A percentile compares a stretch with the other conserved stretches of the same genome.
Conservation (phyloP, 2,888 invertebrate species). For the Cinara cedri region DNA sequence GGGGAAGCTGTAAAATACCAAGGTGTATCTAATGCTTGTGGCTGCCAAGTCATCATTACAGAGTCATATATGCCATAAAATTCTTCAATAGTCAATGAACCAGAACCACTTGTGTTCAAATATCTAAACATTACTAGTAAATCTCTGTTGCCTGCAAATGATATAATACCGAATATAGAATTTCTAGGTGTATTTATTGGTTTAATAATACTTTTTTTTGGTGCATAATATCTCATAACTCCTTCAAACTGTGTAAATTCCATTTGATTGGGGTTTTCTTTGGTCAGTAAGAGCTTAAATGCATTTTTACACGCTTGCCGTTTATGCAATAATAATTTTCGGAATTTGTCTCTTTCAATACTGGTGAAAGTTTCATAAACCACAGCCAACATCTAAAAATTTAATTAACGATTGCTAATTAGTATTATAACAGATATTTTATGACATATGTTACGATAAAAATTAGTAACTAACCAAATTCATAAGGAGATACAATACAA, state of each 20-base stretch:
- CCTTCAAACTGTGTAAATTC: constrained; percentile 80
- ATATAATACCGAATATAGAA: constrained; percentile 35
- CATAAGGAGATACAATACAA: constrained; percentile 85
- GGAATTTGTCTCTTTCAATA: constrained; percentile 83
- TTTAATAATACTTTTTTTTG: constrained; percentile 69
- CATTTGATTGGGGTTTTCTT: constrained; percentile 73
- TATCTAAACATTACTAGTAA: constrained; percentile 81
- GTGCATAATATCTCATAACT: constrained; percentile 78
- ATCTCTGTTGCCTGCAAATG: constrained; percentile 70
- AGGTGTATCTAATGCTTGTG: constrained; percentile 72
- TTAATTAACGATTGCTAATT: constrained; percentile 15
- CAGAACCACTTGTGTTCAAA: constrained; percentile 73
- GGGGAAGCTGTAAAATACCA: constrained; percentile 74
- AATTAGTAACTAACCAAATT: constrained; percentile 75
- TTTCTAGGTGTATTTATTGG: not conserved
- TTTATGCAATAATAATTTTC: constrained; percentile 80
- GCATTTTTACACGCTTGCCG: constrained; percentile 81
- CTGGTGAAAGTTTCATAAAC: constrained; percentile 89
- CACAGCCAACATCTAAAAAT: constrained; percentile 79
- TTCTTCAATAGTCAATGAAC: constrained; percentile 73
- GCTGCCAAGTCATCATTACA: constrained; percentile 76
- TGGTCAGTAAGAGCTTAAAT: constrained; percentile 79
- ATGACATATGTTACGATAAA: constrained; percentile 80
- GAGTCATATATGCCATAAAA: constrained; percentile 77
- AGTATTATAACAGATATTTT: constrained; percentile 68